Evolutionary conservation across 1,140 invertebrate species (phyloP), one percentile per base, ranked within the genome.

Genomic region (Rhynchophorus ferrugineus): DNA sequence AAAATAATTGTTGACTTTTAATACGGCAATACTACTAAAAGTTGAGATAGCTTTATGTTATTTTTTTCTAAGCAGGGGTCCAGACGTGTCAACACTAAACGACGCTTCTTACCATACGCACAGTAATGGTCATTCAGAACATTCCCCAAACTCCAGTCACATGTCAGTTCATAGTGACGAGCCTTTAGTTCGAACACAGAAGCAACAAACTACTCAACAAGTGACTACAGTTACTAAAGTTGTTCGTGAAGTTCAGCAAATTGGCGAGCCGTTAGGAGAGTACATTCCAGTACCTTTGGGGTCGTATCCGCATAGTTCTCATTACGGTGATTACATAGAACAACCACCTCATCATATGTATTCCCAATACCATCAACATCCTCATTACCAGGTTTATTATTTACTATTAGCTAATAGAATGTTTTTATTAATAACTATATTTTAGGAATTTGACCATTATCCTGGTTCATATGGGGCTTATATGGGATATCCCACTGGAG

Each of bases 391-490:
- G 39, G 47, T 56, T 38, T 20, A 37, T 45, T 8, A 34, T 45
- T 17, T 45, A 18, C 14, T 11, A 11, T 38, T 38, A 11, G 5
- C 11, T 33, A 5, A 6, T 33, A 33, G 29, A 33, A 5, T 33
- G 11, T 6, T 6, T 8, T 21, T 21, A 44, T 44, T 44, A 44
- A 24, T 44, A 24, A 29, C 17, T 44, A 22, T 44, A 20, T 48
- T 48, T 47, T 44, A 55, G 53, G 78, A 82, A 56, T 82, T 80
- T 64, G 79, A 81, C 35, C 76, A 77, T 48, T 81, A 80, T 64
- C 69, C 70, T 13, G 68, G 67, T 46, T 68, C 70, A 8, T 73
- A 73, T 56, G 68, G 71, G 41, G 64, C 65, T 9, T 76, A 72
- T 64, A 73, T 70, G 64, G 71, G 61, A 57, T 73, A 58, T 58